Percentiles rank a stretch among this genome's conserved stretches.
phyloP scores from a whole-genome alignment of 1,140 invertebrate genomes.

The Cherax destructor region DNA sequence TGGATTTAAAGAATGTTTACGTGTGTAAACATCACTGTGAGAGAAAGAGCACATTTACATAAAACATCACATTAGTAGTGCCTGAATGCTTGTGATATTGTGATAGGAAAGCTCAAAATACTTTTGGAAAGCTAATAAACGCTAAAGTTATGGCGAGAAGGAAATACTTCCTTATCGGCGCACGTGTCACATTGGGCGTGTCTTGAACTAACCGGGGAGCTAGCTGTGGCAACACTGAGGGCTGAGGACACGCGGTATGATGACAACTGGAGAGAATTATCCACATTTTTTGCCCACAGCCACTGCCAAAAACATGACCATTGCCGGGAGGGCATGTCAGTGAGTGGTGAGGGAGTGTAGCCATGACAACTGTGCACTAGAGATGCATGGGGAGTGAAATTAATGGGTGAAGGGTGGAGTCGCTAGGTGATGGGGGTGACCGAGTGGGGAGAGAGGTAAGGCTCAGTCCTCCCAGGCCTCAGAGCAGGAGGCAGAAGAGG shows the following conservation, averaged over 20 bases:
- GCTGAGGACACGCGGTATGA: slow-evolving; percentile 20
- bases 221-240: slow-evolving; percentile 7
- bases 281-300: background rate
- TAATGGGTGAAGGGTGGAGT: slow-evolving; percentile 3
- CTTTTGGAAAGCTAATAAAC: background rate
- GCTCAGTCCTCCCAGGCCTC: background rate
- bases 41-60: too few species aligned
- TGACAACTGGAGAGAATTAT: slow-evolving; percentile 22
- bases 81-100: too few species aligned
- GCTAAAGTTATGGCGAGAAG: background rate
- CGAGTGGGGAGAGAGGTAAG: background rate
- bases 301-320: background rate
- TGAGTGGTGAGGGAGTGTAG: background rate
- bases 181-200: slow-evolving; percentile 31
- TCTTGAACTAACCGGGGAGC: slow-evolving; percentile 1
- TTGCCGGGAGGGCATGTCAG: slow-evolving; percentile 4
- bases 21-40: too few species aligned
- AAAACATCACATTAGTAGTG: too few species aligned
- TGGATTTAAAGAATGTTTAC: too few species aligned
- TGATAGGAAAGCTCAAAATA: too few species aligned
- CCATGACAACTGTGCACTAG: background rate
- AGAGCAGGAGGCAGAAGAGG: background rate
- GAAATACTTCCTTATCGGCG: slow-evolving; percentile 1
- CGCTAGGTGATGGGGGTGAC: background rate
- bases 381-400: background rate